phyloP scores from a whole-genome alignment of 1,140 invertebrate genomes.

The Pissodes strobi region DNA sequence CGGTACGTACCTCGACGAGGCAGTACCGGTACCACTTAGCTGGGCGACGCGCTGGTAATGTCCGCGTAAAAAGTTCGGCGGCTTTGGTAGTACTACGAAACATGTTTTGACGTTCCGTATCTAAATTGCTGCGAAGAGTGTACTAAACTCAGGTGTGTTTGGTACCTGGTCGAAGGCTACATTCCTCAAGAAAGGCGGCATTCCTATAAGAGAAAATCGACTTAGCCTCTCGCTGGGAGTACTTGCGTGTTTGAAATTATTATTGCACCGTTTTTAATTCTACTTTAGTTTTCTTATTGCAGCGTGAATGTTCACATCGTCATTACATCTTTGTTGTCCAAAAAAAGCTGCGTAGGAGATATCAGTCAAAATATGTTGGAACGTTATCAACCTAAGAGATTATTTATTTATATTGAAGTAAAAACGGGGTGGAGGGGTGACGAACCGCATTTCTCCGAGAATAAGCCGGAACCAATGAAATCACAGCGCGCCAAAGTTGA shows the following conservation, averaged over 20 bases:
- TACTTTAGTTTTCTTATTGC: constrained; percentile 9
- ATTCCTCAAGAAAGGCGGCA: constrained; percentile 51
- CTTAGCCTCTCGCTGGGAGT: constrained; percentile 47
- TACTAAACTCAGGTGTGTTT: constrained; percentile 55
- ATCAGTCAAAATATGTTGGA: too few relatives aligned
- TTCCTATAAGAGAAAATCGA: constrained; percentile 52
- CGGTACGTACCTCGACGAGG: constrained; percentile 8
- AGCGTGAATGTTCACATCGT: constrained; percentile 3
- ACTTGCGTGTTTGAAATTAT: constrained; percentile 34
- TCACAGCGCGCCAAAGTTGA: constrained; percentile 23
- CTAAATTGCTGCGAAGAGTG: constrained; percentile 39
- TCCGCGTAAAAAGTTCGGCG: constrained; percentile 35
- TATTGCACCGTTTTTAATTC: constrained; percentile 31
- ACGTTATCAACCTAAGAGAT: too few relatives aligned
- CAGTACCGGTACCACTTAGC: constrained; percentile 24
- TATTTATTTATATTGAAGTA: constrained; percentile 8
- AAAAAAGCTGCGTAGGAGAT: too few relatives aligned
- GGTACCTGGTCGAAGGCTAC: constrained; percentile 52
- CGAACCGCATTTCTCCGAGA: constrained; percentile 20
- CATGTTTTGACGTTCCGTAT: constrained; percentile 1
- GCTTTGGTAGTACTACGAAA: constrained; percentile 21
- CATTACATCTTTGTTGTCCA: background rate
- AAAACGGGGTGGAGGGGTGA: constrained; percentile 20
- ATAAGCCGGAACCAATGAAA: constrained; percentile 13
- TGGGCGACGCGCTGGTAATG: constrained; percentile 44